Conservation (phyloP, 1,140 invertebrate genomes). For the Agraylea sexmaculata region DNA sequence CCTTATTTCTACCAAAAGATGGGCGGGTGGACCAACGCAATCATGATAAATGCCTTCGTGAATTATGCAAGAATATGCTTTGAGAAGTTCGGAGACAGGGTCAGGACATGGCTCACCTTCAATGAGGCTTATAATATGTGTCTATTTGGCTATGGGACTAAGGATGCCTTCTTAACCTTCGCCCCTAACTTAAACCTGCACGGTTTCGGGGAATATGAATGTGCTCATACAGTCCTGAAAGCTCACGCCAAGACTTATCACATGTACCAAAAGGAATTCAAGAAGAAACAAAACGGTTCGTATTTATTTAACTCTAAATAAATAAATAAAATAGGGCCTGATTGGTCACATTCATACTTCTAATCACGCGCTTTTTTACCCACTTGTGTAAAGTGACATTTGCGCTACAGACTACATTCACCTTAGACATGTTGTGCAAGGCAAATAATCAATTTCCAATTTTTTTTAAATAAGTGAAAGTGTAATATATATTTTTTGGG, state of each 20-base stretch:
- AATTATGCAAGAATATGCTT: conserved; percentile 34
- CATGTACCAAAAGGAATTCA: conserved; percentile 28
- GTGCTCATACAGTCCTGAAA: conserved; percentile 40
- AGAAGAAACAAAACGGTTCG: conserved; percentile 25
- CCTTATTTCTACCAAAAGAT: conserved; percentile 21
- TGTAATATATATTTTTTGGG: too few species aligned
- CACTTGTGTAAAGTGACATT: too few species aligned
- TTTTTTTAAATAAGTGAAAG: too few species aligned
- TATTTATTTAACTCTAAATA: neutral
- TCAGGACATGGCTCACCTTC: conserved; percentile 28
- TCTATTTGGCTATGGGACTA: conserved; percentile 14
- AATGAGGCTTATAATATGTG: conserved; percentile 27
- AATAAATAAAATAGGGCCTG: too few species aligned
- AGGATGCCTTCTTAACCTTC: conserved; percentile 16
- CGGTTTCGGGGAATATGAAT: conserved; percentile 35
- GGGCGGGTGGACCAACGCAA: conserved; percentile 20
- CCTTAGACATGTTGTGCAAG: too few species aligned
- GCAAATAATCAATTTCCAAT: too few species aligned
- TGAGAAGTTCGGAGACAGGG: conserved; percentile 29
- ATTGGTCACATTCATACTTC: too few species aligned
- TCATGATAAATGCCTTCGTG: conserved; percentile 34
- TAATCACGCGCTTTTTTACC: too few species aligned
- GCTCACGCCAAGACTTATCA: conserved; percentile 43
- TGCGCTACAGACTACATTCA: too few species aligned
- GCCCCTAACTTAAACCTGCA: conserved; percentile 22